phyloP scores from a whole-genome alignment of 2,888 invertebrate genomes.

The Ligdia adustata region DNA sequence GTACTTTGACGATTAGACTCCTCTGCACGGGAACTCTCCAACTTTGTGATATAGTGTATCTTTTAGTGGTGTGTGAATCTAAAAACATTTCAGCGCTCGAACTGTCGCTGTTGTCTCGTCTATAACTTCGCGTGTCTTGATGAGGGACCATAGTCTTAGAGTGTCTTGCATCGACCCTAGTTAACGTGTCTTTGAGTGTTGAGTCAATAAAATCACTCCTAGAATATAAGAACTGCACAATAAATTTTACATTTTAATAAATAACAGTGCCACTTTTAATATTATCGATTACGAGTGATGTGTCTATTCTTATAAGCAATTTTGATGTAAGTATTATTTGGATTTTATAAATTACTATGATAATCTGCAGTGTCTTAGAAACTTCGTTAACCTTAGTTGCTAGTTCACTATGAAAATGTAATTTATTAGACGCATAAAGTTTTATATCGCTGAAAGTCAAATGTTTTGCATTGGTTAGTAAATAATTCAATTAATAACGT shows the following conservation, averaged over 20 bases:
- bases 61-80: slow-evolving; percentile 29
- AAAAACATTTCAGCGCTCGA: slow-evolving; percentile 46
- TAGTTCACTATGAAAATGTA: slow-evolving; percentile 51
- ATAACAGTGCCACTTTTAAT: slow-evolving; percentile 73
- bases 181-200: slow-evolving; percentile 35
- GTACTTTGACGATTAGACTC: slow-evolving; percentile 52
- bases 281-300: slow-evolving; percentile 53
- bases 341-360: slow-evolving; percentile 36
- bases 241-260: slow-evolving; percentile 60
- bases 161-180: slow-evolving; percentile 58
- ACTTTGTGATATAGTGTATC: slow-evolving; percentile 53
- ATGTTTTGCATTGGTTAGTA: slow-evolving; percentile 38
- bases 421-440: slow-evolving; percentile 39
- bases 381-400: slow-evolving; percentile 44
- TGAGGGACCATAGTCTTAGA: slow-evolving; percentile 72
- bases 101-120: slow-evolving; percentile 50
- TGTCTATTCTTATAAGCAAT: slow-evolving; percentile 59
- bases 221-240: slow-evolving; percentile 71
- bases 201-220: slow-evolving; percentile 53
- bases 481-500: slow-evolving; percentile 39
- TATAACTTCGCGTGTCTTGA: slow-evolving; percentile 64
- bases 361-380: slow-evolving; percentile 57
- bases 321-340: slow-evolving; percentile 43
- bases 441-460: slow-evolving; percentile 41
- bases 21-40: slow-evolving; percentile 51